Conservation (phyloP, 1,140 invertebrate genomes). For the Uloborus diversus region DNA sequence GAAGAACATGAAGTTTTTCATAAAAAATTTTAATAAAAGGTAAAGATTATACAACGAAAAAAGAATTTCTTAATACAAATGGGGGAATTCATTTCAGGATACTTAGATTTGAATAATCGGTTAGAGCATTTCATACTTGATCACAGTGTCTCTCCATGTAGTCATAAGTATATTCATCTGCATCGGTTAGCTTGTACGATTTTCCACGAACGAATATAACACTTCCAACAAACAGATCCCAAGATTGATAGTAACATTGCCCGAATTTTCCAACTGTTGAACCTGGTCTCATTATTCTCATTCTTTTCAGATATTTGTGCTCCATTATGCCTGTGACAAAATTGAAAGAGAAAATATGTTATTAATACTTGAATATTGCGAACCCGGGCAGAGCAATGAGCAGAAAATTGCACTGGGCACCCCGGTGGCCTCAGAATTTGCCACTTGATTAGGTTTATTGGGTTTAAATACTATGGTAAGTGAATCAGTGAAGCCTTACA, state of each 20-base stretch:
- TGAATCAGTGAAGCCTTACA: too few species aligned
- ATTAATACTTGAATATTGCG: too few species aligned
- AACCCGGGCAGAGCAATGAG: too few species aligned
- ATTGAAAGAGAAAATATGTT: too few species aligned
- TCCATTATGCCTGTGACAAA: constrained; percentile 1
- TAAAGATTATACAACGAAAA: neutral
- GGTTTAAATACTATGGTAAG: too few species aligned
- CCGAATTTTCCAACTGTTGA: neutral
- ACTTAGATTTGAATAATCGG: too few species aligned
- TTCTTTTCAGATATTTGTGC: neutral
- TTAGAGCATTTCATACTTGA: too few species aligned
- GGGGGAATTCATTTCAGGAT: too few species aligned
- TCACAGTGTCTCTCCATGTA: constrained; percentile 31
- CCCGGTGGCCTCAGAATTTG: too few species aligned
- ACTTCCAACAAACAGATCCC: constrained; percentile 24
- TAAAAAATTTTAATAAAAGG: neutral
- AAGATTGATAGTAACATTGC: neutral
- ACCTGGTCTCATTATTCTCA: constrained; percentile 9
- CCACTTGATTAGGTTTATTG: too few species aligned
- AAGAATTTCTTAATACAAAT: too few species aligned
- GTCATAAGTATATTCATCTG: constrained; percentile 40
- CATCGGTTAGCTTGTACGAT: neutral
- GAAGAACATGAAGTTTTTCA: neutral
- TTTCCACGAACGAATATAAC: constrained; percentile 9
- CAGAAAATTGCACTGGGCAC: too few species aligned